These are phyloP conservation scores for Enteromius mattozi DNA, from an alignment of 2,797 vertebrate genomes.

Conservation along the genomic window DNA sequence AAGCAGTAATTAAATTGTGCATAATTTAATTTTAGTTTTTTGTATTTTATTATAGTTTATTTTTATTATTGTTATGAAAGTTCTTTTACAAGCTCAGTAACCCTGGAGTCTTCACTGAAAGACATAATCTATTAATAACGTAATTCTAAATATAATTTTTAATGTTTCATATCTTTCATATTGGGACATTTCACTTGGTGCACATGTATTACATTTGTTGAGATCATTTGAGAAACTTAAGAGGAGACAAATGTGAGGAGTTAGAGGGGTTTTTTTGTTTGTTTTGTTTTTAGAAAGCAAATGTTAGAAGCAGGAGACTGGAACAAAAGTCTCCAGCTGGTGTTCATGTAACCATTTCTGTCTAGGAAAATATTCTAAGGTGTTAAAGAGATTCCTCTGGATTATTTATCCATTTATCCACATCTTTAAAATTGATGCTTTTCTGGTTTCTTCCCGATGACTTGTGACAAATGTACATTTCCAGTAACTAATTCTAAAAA, in stretches of 20 bases:
- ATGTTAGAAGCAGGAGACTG: neutral
- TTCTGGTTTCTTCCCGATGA: neutral
- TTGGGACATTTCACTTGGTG: too few species aligned
- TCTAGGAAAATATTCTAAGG: neutral
- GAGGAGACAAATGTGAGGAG: neutral
- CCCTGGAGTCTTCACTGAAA: neutral
- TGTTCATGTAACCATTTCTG: neutral
- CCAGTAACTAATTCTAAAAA: neutral
- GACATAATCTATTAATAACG: too few species aligned
- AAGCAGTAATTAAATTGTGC: neutral
- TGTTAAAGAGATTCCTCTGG: neutral
- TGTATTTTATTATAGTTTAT: too few species aligned
- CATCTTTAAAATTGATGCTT: neutral
- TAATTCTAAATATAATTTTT: too few species aligned
- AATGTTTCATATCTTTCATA: too few species aligned
- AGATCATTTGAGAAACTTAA: neutral
- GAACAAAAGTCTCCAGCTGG: neutral
- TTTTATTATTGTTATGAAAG: too few species aligned
- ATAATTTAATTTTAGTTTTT: neutral
- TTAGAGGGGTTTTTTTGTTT: too few species aligned
- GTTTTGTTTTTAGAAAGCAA: neutral
- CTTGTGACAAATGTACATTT: neutral
- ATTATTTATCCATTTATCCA: neutral
- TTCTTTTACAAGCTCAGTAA: neutral
- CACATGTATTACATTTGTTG: neutral